phyloP scores from a whole-genome alignment of 2,888 invertebrate genomes.

The Polyommatus iphigenia region DNA sequence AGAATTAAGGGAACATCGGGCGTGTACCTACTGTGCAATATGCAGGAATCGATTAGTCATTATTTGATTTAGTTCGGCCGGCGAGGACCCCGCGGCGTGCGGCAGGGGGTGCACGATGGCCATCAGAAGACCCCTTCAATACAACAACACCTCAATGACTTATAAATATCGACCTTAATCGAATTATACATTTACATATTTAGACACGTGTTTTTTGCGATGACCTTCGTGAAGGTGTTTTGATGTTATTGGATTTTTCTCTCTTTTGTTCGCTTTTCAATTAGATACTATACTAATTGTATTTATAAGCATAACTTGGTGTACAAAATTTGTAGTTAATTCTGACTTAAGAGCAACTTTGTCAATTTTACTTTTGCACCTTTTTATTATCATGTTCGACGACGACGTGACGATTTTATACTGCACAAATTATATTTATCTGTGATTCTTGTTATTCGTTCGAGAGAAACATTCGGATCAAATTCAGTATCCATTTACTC shows the following conservation, averaged over 20 bases:
- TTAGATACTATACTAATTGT: not conserved
- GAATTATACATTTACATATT: constrained; percentile 20
- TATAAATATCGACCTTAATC: constrained; percentile 28
- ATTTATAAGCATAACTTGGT: too few species aligned
- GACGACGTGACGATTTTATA: too few species aligned
- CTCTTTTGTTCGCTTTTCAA: not conserved
- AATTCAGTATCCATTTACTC: constrained; percentile 61
- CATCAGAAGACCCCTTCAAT: constrained; percentile 58
- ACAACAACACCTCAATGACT: constrained; percentile 67
- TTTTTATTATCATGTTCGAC: not conserved
- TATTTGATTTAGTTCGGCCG: constrained; percentile 79
- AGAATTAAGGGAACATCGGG: constrained; percentile 78
- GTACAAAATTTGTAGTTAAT: too few species aligned
- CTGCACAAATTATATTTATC: not conserved
- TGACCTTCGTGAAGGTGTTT: not conserved
- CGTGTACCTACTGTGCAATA: constrained; percentile 81
- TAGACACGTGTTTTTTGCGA: constrained; percentile 17
- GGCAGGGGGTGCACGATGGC: constrained; percentile 73
- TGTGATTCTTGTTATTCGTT: constrained; percentile 31
- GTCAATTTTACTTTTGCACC: not conserved
- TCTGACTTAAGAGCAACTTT: too few species aligned
- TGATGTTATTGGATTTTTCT: not conserved
- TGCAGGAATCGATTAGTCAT: constrained; percentile 78
- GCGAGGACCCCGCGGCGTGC: constrained; percentile 67
- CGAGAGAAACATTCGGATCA: constrained; percentile 53